Evolutionary conservation across 2,797 vertebrate genomes (phyloP), one percentile per base, ranked within the genome.

Genomic region (Leptodactylus fallax): DNA sequence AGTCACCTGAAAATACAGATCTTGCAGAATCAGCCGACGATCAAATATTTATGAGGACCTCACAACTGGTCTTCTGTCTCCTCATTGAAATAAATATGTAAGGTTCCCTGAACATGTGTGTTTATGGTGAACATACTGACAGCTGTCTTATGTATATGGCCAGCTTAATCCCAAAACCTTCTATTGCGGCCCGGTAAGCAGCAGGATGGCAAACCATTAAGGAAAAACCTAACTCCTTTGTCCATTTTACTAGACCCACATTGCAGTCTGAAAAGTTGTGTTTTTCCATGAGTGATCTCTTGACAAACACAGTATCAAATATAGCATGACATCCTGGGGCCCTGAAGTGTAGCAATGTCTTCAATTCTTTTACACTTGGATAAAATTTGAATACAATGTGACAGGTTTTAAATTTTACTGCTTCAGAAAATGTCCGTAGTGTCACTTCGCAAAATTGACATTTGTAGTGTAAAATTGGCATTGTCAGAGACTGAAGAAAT

Each of bases 391-490:
- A 84, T 69, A 58, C 60, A 58, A 19, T n/a, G 23, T 82, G 79
- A 87, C 86, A 67, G 80, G 6, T 78, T 49, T 83, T 25, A 77
- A 53, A 81, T 69, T 74, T 71, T 45, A 27, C 79, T 51, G 60
- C 76, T 80, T 80, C 51, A 63, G 13, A 79, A 79, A 67, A 67
- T 65, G 61, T 79, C 85, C 49, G 11, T 69, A 56, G 85, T 69
- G 58, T 63, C 61, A 69, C 49, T 86, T 76, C 61, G 67, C 36
- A 76, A 85, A 76, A 60, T 56, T 84, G 82, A 84, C 67, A 84
- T 84, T 47, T 60, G 69, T 58, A 58, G 69, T 84, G 82, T 72
- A 72, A 84, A 84, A 84, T 84, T 58, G 17, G 51, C 17, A 72
- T 47, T 74, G 82, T 84, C 82, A 84, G 82, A 74, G 8, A 47